Evolutionary conservation across 2,888 invertebrate species (phyloP), one percentile per base, ranked within the genome.

Genomic region (Cancer borealis): DNA sequence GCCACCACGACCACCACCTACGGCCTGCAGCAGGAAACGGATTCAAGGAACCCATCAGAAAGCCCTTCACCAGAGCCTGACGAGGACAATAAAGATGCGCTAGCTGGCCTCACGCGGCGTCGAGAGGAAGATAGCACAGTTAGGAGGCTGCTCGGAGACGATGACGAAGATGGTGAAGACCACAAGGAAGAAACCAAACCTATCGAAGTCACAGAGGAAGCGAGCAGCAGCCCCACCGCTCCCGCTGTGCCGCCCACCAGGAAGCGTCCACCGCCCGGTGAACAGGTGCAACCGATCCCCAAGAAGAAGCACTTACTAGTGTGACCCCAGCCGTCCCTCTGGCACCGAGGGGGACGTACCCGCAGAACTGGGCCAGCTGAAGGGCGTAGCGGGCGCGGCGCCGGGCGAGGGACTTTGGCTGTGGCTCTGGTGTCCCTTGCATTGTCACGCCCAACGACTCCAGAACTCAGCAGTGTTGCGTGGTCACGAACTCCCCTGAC

Each of bases 281-380:
- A 92, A n/a, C 92, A 92, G 60, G 84, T 79, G 88, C 94, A 94
- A 39, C 94, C 94, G 10, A 39, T 94, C 60, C 94, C 94, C 3
- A 94, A 94, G 87, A 94, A 94, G 89, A 94, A 94, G 89, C 94
- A 94, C 91, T 46, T 94, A 45, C 87, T 94, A 54, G 94, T 94
- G 94, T 94, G 94, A 94, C 94, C 88, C 91, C 66, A 91, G 93
- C 91, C 46, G 49, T 60, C 39, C 73, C 30, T 30, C 39, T 60
- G 39, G 49, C 90, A 54, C 54, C 47, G 30, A 54, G 54, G 49
- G 47, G 49, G n/a, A n/a, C 88, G 10, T 26, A 46, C 88, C 88
- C 88, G 49, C 88, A 47, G 88, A 47, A 17, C 46, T 14, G 6
- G 49, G 46, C 47, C 14, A 39, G 39, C 4, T 39, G 39, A 39